Base-by-base conservation (phyloP, 2,113 vertebrate species). In the Nesoenas mayeri region DNA sequence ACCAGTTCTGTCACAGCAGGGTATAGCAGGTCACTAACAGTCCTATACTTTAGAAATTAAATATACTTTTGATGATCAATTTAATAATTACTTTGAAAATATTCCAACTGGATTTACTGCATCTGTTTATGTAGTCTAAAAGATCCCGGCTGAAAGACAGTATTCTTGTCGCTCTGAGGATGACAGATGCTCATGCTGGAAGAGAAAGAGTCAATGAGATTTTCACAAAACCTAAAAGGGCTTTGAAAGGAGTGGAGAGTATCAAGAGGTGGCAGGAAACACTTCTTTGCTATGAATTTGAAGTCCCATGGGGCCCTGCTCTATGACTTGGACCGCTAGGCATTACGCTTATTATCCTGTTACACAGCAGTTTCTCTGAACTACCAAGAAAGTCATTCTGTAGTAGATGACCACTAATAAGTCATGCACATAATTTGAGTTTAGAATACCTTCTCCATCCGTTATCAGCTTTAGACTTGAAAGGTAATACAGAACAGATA, bases 41-140 rank as follows among this genome's bases (percentile, higher is more conserved):
- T 40, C 38, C 44, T 78, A 3, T 65, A 79, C 64, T 88, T 91
- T 48, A 88, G 79, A 91, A 88, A 88, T 71, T 64, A 82, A 93
- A 89, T 88, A 89, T n/a, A 31, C 74, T 62, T 87, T 82, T 91
- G 88, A 95, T 57, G 70, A 93, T 48, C 38, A 29, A 75, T 65
- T 95, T 89, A 89, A 56, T 85, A 79, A 85, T 81, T 85, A 79
- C 20, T 57, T 81, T 69, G 61, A 94, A 91, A 93, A 88, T 82
- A 91, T 71, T 82, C 78, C 51, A 75, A 60, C 17, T 48, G 48
- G 70, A 85, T 91, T 87, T 71, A 89, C 20, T 62, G 58, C 73
- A 78, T 67, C 84, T 94, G 73, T 93, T 94, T 67, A 69, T 19
- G 26, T 24, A 72, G 71, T 91, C 91, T 87, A 67, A 93, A 91